Evolutionary conservation across 2,797 vertebrate genomes (phyloP).

Genomic region (Trachops cirrhosus): DNA sequence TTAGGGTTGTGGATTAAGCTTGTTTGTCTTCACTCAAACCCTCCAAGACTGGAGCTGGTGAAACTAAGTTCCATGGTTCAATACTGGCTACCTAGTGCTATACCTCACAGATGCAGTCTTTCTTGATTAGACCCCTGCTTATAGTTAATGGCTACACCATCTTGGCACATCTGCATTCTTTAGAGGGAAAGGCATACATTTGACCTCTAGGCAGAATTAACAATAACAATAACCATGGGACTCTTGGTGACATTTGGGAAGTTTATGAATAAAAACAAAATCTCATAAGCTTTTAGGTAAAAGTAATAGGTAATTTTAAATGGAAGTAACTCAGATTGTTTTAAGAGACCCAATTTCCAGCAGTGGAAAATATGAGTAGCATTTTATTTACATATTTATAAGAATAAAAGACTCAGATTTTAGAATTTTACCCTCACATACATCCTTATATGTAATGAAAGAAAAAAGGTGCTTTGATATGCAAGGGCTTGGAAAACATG

Average conservation of each 20-base stretch:
- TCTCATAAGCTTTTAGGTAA: neutral
- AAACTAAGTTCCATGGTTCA: neutral
- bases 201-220: neutral
- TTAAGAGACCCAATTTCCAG: neutral
- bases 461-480: neutral
- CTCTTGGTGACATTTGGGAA: neutral
- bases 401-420: neutral
- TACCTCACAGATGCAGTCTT: neutral
- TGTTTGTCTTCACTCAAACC: neutral
- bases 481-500: neutral
- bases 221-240: neutral
- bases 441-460: neutral
- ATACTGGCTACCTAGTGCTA: neutral
- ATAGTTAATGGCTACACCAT: neutral
- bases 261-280: neutral
- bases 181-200: neutral
- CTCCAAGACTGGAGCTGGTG: neutral
- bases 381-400: neutral
- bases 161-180: neutral
- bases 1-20: neutral
- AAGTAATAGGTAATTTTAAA: neutral
- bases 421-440: neutral
- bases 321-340: neutral
- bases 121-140: neutral
- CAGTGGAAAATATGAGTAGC: neutral